These are phyloP conservation scores for Siniperca knerii DNA, from an alignment of 2,113 vertebrate species.

Conservation along the genomic window DNA sequence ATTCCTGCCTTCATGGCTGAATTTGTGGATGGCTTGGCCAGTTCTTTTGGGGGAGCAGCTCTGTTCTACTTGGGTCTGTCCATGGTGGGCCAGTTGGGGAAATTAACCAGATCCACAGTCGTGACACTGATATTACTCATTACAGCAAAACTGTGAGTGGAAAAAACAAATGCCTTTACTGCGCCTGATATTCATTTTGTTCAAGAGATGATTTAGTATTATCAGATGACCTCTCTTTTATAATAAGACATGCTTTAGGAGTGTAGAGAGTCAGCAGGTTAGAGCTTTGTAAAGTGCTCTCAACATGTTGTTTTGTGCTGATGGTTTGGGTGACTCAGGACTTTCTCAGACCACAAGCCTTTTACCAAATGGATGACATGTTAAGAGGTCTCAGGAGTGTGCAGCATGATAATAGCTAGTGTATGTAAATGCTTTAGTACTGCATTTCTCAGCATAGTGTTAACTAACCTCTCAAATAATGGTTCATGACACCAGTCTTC, in stretches of 20 bases:
- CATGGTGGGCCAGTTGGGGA: slow-evolving; percentile 96
- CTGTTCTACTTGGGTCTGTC: slow-evolving; percentile 97
- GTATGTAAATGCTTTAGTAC: slow-evolving; percentile 6
- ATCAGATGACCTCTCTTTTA: slow-evolving; percentile 4
- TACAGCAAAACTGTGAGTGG: slow-evolving; percentile 98
- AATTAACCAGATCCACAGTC: slow-evolving; percentile 91
- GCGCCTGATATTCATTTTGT: not conserved
- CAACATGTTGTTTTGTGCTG: slow-evolving; percentile 48
- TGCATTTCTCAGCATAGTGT: not conserved
- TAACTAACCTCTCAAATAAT: slow-evolving; percentile 17
- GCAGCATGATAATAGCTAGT: not conserved
- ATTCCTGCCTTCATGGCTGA: slow-evolving; percentile 91
- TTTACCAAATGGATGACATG: slow-evolving; percentile 30
- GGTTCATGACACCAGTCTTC: slow-evolving; percentile 2
- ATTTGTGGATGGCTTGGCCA: slow-evolving; percentile 94
- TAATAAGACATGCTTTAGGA: not conserved
- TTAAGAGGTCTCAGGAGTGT: slow-evolving; percentile 1
- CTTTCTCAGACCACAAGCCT: slow-evolving; percentile 38
- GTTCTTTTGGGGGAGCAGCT: slow-evolving; percentile 96
- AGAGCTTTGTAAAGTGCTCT: slow-evolving; percentile 2
- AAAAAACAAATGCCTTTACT: not conserved
- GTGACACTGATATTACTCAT: slow-evolving; percentile 94
- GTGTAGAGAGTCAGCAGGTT: slow-evolving; percentile 28
- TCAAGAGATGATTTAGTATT: not conserved
- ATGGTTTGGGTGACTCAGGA: slow-evolving; percentile 53